Conservation (phyloP, 2,888 invertebrate species). For the Tachina grossa region DNA sequence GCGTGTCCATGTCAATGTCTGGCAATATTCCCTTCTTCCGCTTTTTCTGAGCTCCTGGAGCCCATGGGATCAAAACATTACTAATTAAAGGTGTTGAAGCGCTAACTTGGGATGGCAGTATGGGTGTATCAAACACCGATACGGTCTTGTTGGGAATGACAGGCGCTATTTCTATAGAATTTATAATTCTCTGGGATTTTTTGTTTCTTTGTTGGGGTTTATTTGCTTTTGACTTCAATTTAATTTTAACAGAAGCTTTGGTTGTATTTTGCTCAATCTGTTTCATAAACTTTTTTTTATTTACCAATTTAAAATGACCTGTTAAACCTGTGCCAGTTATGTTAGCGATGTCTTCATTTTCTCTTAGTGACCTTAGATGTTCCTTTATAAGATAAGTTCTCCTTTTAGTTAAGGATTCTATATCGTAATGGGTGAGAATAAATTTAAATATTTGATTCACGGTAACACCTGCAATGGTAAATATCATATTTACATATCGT, state of each 20-base stretch:
- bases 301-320: conserved; percentile 50
- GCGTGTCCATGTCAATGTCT: conserved; percentile 8
- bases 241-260: neutral
- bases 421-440: neutral
- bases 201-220: neutral
- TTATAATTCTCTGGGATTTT: neutral
- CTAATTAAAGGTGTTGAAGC: conserved; percentile 51
- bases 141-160: neutral
- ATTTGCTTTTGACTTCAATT: neutral
- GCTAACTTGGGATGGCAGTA: conserved; percentile 3
- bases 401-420: neutral
- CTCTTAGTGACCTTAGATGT: conserved; percentile 18
- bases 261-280: neutral
- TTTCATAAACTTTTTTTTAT: conserved; percentile 33
- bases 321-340: conserved; percentile 41
- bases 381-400: conserved; percentile 38
- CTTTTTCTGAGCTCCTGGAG: conserved; percentile 19
- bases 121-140: conserved; percentile 53
- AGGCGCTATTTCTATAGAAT: neutral
- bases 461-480: conserved; percentile 14
- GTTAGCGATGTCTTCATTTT: conserved; percentile 29
- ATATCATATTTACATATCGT: no score
- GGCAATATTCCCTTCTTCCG: neutral
- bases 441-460: conserved; percentile 29
- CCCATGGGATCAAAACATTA: neutral